phyloP scores from a whole-genome alignment of 2,888 invertebrate species.

The Ptychoptera albimana region DNA sequence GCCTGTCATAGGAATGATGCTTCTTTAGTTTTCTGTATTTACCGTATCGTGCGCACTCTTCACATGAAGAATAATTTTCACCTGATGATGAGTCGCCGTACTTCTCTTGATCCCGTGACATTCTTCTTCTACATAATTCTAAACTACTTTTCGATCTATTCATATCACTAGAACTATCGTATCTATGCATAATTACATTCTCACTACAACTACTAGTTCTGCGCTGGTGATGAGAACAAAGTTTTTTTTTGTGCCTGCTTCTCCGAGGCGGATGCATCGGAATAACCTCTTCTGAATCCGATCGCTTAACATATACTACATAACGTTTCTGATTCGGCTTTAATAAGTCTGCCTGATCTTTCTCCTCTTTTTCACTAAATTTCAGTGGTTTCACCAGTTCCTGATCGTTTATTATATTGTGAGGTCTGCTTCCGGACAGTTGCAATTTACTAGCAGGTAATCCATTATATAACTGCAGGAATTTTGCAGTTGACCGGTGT shows the following conservation, averaged over 20 bases:
- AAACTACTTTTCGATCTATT: slow-evolving; percentile 31
- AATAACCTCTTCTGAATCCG: slow-evolving; percentile 18
- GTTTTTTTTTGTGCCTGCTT: slow-evolving; percentile 7
- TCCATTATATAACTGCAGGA: slow-evolving; percentile 79
- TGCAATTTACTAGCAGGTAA: slow-evolving; percentile 56
- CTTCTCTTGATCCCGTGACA: slow-evolving; percentile 19
- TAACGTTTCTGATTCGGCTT: slow-evolving; percentile 23
- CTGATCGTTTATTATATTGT: slow-evolving; percentile 24
- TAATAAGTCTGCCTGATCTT: slow-evolving; percentile 24
- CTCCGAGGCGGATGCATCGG: slow-evolving; percentile 12
- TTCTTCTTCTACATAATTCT: slow-evolving; percentile 21
- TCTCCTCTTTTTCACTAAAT: slow-evolving; percentile 27
- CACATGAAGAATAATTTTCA: slow-evolving; percentile 29
- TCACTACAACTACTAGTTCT: slow-evolving; percentile 23
- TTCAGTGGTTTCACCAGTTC: slow-evolving; percentile 26
- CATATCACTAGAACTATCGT: slow-evolving; percentile 21
- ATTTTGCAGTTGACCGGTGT: slow-evolving; percentile 81
- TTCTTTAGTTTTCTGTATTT: slow-evolving; percentile 32
- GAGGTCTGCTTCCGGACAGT: slow-evolving; percentile 21
- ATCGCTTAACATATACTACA: slow-evolving; percentile 22
- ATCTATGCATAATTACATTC: slow-evolving; percentile 8
- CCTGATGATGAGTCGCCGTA: slow-evolving; percentile 30
- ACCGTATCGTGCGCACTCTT: slow-evolving; percentile 28
- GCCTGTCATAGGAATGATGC: slow-evolving; percentile 22
- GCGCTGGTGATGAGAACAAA: slow-evolving; percentile 21